Base-by-base conservation (phyloP, 2,113 vertebrate genomes). In the Corythornis vintsioides region DNA sequence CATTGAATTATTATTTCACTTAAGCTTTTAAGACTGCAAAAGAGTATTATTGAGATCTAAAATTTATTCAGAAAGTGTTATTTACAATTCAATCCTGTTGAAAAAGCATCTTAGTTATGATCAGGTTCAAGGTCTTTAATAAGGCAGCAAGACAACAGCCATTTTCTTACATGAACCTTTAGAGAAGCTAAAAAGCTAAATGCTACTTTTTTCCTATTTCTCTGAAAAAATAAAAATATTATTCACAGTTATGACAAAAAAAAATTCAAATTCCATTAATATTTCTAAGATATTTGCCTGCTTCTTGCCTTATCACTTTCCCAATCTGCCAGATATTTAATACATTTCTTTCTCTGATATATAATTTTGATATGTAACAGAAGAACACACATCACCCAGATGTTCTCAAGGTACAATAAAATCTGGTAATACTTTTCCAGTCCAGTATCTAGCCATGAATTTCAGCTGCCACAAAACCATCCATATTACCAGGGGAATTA, bases 401-500 rank as follows among this genome's bases (percentile, higher is more conserved):
- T 96, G 88, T 95, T 97, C 91, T 95, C 87, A 90, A 87, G 75
- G 90, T 93, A 33, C 84, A 96, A 85, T 86, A 93, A 96, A 86
- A 96, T 29, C 64, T 82, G 57, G 87, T 35, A 43, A 81, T 77
- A 76, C 86, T 94, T 96, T 93, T 72, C 35, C 95, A 93, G 94
- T 71, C 65, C 89, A 79, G 88, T 52, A 61, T 96, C 93, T 94
- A 82, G 75, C 86, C 93, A 84, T 22, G 90, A 89, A 95, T 94
- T 95, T 92, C 59, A 94, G 92, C 91, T 95, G 91, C 95, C 94
- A 94, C 82, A 93, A 93, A 95, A 85, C 84, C 92, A 89, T 88
- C 92, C 90, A 63, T 90, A 96, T 97, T 97, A 97, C 94, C 97
- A 88, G 48, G 96, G 97, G 98, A 97, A 97, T 98, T 98, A 98